Percentiles rank a stretch among this genome's conserved stretches.
These are phyloP conservation scores for Eretmocerus hayati DNA, from an alignment of 2,888 invertebrate genomes.

Conservation along the genomic window DNA sequence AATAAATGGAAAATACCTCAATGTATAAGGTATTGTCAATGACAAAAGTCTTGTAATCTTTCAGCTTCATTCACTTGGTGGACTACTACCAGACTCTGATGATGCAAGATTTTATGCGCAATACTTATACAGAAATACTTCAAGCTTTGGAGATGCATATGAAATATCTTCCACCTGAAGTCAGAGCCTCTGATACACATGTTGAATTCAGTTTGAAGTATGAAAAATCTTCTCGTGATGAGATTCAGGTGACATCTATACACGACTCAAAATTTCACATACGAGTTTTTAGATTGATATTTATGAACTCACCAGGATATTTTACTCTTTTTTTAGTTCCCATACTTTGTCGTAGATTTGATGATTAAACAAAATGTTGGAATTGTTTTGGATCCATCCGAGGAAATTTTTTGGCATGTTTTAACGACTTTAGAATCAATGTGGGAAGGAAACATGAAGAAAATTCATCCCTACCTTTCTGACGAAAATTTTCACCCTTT, in stretches of 20 bases:
- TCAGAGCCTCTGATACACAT: neutral
- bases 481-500: conserved; percentile 66
- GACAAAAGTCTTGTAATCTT: neutral
- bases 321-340: too few relatives aligned
- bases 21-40: neutral
- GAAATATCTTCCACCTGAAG: conserved; percentile 48
- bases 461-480: conserved; percentile 64
- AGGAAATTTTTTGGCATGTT: conserved; percentile 54
- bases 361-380: conserved; percentile 40
- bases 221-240: neutral
- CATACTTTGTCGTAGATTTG: conserved; percentile 57
- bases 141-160: conserved; percentile 53
- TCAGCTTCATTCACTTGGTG: conserved; percentile 63
- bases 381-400: conserved; percentile 55
- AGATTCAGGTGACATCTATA: too few relatives aligned
- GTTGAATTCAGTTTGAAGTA: conserved; percentile 52
- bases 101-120: conserved; percentile 59
- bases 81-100: conserved; percentile 68
- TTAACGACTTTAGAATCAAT: conserved; percentile 56
- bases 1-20: neutral
- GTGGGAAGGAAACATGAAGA: conserved; percentile 63
- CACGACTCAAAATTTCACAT: too few relatives aligned
- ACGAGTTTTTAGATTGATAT: too few relatives aligned
- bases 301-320: too few relatives aligned
- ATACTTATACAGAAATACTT: conserved; percentile 57